A percentile compares a stretch with the other conserved stretches of the same genome.
Conservation (phyloP, 1,140 invertebrate genomes). For the Cotesia vestalis region DNA sequence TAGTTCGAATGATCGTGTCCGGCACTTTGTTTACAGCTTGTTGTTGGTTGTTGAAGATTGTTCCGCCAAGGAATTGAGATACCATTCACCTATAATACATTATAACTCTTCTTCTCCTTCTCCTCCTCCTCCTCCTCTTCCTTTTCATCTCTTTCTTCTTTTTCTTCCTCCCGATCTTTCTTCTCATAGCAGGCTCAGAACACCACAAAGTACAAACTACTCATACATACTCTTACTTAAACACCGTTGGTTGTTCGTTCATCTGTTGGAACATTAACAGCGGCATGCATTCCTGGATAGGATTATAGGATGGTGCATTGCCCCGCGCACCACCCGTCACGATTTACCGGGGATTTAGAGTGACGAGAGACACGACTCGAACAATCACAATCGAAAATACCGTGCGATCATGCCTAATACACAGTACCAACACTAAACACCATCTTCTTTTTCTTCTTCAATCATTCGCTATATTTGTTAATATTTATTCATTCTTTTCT, state of each 20-base stretch:
- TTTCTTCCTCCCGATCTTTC: no score
- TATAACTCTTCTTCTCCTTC: constrained; percentile 26
- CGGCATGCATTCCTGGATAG: background rate
- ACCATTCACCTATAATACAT: constrained; percentile 23
- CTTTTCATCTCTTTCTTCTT: no score
- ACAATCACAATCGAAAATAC: constrained; percentile 34
- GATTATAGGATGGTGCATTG: constrained; percentile 12
- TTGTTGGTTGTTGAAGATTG: constrained; percentile 36
- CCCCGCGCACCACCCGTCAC: constrained; percentile 26
- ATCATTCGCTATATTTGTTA: no score
- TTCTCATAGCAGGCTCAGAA: no score
- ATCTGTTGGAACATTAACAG: no score
- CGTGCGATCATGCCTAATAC: constrained; percentile 29
- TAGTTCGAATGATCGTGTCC: constrained; percentile 17
- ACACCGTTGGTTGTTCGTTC: background rate
- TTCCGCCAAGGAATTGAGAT: constrained; percentile 35
- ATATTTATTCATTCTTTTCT: no score
- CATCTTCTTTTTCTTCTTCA: no score
- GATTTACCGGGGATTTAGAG: constrained; percentile 20
- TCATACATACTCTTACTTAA: background rate
- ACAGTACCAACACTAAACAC: no score
- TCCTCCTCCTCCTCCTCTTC: constrained; percentile 9
- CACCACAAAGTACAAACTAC: no score
- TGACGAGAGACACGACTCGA: constrained; percentile 33
- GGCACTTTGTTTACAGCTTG: constrained; percentile 37